Percentiles rank a stretch among this genome's conserved stretches.
Evolutionary conservation across 2,797 vertebrate species (phyloP).

Genomic region (Macropus fuliginosus): DNA sequence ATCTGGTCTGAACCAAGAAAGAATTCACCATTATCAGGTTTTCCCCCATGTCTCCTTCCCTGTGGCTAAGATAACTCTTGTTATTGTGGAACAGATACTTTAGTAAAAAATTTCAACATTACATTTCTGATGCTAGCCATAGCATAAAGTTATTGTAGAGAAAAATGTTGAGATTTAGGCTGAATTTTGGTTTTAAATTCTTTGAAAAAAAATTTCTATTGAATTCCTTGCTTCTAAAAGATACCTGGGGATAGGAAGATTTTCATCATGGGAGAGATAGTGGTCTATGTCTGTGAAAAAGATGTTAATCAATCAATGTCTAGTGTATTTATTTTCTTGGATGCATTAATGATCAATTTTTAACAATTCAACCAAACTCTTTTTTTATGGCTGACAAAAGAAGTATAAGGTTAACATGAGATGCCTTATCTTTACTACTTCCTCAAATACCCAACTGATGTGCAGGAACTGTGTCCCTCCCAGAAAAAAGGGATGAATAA

Average conservation of each 20-base stretch:
- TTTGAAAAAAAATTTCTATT: neutral
- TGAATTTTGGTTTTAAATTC: neutral
- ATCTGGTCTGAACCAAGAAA: neutral
- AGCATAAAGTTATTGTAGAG: neutral
- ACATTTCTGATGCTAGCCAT: neutral
- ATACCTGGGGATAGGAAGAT: neutral
- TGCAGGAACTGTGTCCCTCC: neutral
- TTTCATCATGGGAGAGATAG: neutral
- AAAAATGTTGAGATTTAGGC: neutral
- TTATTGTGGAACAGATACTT: slow-evolving; percentile 30
- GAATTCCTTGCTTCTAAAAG: neutral
- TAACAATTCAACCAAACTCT: neutral
- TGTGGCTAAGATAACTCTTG: slow-evolving; percentile 28
- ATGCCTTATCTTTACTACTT: neutral
- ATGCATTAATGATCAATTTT: neutral
- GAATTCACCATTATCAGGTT: slow-evolving; percentile 3
- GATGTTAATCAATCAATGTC: neutral
- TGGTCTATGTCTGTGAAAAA: neutral
- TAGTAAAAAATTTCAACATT: slow-evolving; percentile 45
- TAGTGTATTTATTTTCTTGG: neutral
- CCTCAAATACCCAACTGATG: neutral
- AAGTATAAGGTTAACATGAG: neutral
- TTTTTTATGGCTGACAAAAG: neutral
- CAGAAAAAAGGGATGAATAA: slow-evolving; percentile 18
- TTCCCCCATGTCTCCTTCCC: neutral